A percentile compares a stretch with the other conserved stretches of the same genome.
Conservation (phyloP, 2,113 vertebrate species). For the Bubo scandiacus region DNA sequence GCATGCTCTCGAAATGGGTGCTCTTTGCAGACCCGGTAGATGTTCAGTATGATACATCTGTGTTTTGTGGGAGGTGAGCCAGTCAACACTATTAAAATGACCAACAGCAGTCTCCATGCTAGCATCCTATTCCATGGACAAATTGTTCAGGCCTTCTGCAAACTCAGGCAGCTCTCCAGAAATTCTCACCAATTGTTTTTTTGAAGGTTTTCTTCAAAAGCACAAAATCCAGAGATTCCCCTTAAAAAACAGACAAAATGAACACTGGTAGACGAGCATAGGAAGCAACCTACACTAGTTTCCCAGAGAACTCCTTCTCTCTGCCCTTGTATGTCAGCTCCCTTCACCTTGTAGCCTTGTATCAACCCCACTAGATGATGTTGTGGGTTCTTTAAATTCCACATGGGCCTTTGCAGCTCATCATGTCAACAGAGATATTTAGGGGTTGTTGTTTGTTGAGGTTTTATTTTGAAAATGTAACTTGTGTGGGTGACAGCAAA, state of each 20-base stretch:
- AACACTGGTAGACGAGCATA: rapidly evolving
- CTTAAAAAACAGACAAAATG: not conserved
- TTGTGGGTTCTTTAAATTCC: not conserved
- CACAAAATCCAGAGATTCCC: not conserved
- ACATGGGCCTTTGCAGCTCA: not conserved
- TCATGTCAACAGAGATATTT: not conserved
- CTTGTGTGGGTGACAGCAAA: not conserved
- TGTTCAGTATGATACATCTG: not conserved
- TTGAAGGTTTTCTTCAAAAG: not conserved
- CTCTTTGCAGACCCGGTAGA: not conserved
- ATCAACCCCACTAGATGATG: not conserved
- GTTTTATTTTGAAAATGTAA: not conserved
- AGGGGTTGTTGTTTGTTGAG: not conserved
- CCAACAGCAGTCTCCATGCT: not conserved
- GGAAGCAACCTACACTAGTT: rapidly evolving
- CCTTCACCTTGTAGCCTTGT: not conserved
- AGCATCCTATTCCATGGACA: not conserved
- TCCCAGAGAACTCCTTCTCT: not conserved
- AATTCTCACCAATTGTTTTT: not conserved
- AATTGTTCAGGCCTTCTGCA: not conserved
- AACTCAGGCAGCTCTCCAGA: not conserved
- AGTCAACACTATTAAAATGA: not conserved
- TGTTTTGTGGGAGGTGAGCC: not conserved
- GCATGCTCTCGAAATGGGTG: not conserved
- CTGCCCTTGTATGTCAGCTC: not conserved